phyloP scores from a whole-genome alignment of 2,797 vertebrate genomes.

The Cetoscarus ocellatus region DNA sequence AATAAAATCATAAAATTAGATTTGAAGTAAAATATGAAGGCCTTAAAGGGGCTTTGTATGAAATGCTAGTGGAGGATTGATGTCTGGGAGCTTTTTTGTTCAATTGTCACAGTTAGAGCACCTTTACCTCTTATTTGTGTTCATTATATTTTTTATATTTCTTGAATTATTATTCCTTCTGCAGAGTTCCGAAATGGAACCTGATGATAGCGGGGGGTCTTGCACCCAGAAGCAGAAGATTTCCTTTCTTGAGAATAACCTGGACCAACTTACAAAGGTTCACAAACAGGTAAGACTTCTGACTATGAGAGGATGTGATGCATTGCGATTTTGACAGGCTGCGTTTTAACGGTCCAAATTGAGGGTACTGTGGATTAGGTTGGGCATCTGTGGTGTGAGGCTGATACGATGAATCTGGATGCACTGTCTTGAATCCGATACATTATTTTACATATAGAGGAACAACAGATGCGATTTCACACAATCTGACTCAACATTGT shows the following conservation, averaged over 20 bases:
- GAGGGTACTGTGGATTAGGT: no score
- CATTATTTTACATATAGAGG: no score
- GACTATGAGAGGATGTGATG: not conserved
- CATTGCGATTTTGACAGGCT: not conserved
- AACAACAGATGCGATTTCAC: no score
- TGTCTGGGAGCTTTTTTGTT: not conserved
- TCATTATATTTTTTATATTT: not conserved
- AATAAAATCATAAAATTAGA: no score
- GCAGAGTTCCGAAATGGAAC: slow-evolving; percentile 97
- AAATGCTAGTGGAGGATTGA: not conserved
- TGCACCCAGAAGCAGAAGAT: slow-evolving; percentile 99
- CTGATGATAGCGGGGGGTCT: slow-evolving; percentile 94
- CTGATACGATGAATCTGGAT: no score
- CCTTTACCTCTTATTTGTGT: not conserved
- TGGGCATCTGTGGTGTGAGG: no score
- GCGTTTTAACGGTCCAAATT: not conserved
- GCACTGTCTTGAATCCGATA: no score
- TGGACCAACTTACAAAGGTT: slow-evolving; percentile 99
- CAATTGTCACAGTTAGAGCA: not conserved
- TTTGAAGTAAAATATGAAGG: no score
- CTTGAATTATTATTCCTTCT: not conserved
- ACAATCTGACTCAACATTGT: no score
- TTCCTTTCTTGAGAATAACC: slow-evolving; percentile 99
- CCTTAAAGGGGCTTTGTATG: no score
- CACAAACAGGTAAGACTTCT: slow-evolving; percentile 90